phyloP scores from a whole-genome alignment of 2,888 invertebrate genomes.

The Entomobrya proxima region DNA sequence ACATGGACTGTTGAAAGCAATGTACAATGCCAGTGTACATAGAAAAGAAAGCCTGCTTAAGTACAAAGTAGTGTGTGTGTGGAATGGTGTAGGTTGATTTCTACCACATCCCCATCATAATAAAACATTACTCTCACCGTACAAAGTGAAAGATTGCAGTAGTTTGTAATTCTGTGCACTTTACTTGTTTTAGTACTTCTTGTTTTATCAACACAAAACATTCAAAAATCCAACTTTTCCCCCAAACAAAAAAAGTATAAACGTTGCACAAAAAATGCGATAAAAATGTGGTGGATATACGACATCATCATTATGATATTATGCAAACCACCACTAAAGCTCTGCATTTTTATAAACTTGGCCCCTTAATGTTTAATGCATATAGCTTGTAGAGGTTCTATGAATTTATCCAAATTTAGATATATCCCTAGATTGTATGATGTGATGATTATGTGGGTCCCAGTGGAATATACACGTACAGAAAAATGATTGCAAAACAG shows the following conservation, averaged over 20 bases:
- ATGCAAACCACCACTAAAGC: not conserved
- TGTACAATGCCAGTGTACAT: not conserved
- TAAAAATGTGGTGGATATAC: not conserved
- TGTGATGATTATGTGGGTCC: not conserved
- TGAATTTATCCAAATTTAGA: not conserved
- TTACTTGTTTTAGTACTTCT: not conserved
- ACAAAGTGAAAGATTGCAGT: not conserved
- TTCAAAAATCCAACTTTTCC: slow-evolving; percentile 6
- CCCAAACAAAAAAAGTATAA: not conserved
- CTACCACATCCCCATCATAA: not conserved
- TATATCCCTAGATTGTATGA: not conserved
- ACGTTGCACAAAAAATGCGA: not conserved
- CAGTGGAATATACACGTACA: too few species aligned
- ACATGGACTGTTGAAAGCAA: not conserved
- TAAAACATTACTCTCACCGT: not conserved
- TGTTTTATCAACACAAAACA: slow-evolving; percentile 16
- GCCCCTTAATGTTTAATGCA: too few species aligned
- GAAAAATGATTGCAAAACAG: not conserved
- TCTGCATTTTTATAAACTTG: too few species aligned
- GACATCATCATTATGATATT: not conserved
- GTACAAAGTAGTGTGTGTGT: not conserved
- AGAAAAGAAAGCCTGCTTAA: not conserved
- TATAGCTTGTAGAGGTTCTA: too few species aligned
- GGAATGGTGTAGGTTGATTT: too few species aligned
- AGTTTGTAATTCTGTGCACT: not conserved